phyloP scores from a whole-genome alignment of 2,888 invertebrate genomes.

The Lepeophtheirus nordmannii region DNA sequence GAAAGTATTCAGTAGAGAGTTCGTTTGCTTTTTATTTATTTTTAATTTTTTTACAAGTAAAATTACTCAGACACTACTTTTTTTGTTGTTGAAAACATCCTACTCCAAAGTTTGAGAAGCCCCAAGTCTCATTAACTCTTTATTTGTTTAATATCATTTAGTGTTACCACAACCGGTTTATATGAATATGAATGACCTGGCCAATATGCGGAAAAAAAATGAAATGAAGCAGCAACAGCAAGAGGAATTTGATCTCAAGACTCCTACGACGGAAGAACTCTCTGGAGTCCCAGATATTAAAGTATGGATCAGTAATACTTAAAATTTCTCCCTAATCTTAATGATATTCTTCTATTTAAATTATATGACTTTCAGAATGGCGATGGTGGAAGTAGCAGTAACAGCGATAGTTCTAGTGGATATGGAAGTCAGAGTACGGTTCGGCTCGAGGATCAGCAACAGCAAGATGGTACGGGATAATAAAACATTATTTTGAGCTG shows the following conservation, averaged over 20 bases:
- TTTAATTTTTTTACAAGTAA: too few relatives aligned
- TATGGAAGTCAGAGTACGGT: conserved; percentile 60
- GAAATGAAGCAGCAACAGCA: conserved; percentile 32
- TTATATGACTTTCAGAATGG: background rate
- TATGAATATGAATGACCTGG: conserved; percentile 79
- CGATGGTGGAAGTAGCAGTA: conserved; percentile 38
- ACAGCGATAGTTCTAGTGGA: conserved; percentile 58
- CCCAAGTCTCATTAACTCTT: too few relatives aligned
- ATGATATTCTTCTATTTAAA: background rate
- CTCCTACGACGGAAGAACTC: conserved; percentile 22
- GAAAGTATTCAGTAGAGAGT: too few relatives aligned
- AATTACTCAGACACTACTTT: too few relatives aligned
- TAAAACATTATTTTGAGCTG: too few relatives aligned
- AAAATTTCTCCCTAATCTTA: background rate
- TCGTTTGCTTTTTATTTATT: too few relatives aligned
- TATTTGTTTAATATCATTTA: conserved; percentile 22
- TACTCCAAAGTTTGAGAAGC: too few relatives aligned
- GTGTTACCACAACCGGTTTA: conserved; percentile 56
- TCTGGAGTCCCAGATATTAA: conserved; percentile 5
- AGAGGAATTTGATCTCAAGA: conserved; percentile 21
- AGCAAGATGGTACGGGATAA: background rate
- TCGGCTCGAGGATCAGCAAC: conserved; percentile 32
- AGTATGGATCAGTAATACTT: background rate
- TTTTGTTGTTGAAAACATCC: too few relatives aligned
- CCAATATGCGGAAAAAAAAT: conserved; percentile 59